Percentiles rank a stretch among this genome's conserved stretches.
These are phyloP conservation scores for Podabrus alpinus DNA, from an alignment of 2,888 invertebrate genomes.

Conservation along the genomic window DNA sequence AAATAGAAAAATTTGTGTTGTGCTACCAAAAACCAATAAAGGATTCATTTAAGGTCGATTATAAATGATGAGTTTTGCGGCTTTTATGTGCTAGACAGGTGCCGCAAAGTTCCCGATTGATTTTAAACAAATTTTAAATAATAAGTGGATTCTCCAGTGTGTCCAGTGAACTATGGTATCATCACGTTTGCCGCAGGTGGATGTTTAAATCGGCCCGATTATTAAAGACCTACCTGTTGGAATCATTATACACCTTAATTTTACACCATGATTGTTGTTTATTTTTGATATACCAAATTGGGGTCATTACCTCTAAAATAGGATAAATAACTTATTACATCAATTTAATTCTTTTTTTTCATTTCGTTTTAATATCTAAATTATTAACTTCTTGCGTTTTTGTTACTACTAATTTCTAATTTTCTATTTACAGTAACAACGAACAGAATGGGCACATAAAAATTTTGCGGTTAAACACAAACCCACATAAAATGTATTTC, in stretches of 20 bases:
- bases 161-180: slow-evolving; percentile 50
- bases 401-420: not conserved
- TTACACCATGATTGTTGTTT: slow-evolving; percentile 28
- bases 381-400: slow-evolving; percentile 18
- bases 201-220: slow-evolving; percentile 30
- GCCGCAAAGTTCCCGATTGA: slow-evolving; percentile 26
- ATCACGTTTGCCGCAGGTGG: slow-evolving; percentile 49
- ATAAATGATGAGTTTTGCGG: slow-evolving; percentile 13
- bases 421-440: not conserved
- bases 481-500: not conserved
- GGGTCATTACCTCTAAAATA: slow-evolving; percentile 13
- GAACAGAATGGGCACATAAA: not conserved
- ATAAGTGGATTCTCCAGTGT: slow-evolving; percentile 31
- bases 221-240: slow-evolving; percentile 35
- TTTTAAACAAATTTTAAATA: slow-evolving; percentile 35
- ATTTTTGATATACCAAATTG: slow-evolving; percentile 25
- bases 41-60: slow-evolving; percentile 5
- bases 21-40: slow-evolving; percentile 14
- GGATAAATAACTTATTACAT: slow-evolving; percentile 21
- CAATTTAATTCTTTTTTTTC: slow-evolving; percentile 10
- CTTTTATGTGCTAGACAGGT: slow-evolving; percentile 23
- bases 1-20: not conserved
- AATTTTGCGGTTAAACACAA: slow-evolving; percentile 3
- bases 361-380: slow-evolving; percentile 21
- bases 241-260: slow-evolving; percentile 25